A percentile compares a stretch with the other conserved stretches of the same genome.
phyloP scores from a whole-genome alignment of 2,888 invertebrate genomes.

The Thera britannica region DNA sequence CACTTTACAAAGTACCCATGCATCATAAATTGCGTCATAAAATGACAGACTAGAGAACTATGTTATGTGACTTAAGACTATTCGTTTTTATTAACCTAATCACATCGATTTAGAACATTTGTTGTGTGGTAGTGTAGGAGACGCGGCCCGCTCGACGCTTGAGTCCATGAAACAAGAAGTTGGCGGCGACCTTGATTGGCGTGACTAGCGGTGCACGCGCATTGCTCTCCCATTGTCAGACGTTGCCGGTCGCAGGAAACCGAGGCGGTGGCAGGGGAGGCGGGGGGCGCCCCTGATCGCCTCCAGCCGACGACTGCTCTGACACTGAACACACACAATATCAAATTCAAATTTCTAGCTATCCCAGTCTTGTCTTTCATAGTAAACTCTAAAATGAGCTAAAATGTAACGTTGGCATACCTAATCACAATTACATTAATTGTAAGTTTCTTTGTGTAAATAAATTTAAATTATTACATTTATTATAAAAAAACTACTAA shows the following conservation, averaged over 20 bases:
- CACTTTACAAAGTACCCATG: conserved; percentile 78
- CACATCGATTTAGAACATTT: conserved; percentile 85
- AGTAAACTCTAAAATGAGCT: background rate
- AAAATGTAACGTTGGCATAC: background rate
- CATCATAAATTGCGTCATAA: conserved; percentile 78
- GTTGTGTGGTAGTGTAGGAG: conserved; percentile 81
- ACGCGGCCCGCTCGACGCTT: conserved; percentile 79
- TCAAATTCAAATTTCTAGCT: background rate
- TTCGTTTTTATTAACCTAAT: conserved; percentile 78
- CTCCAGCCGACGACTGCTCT: conserved; percentile 92
- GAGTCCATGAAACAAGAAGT: conserved; percentile 88
- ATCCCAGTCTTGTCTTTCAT: background rate
- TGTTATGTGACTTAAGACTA: conserved; percentile 77
- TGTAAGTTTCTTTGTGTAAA: no score
- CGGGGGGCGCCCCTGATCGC: conserved; percentile 89
- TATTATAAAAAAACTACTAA: no score
- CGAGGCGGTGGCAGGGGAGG: conserved; percentile 93
- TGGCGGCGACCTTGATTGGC: conserved; percentile 87
- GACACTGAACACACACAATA: conserved; percentile 86
- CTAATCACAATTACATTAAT: no score
- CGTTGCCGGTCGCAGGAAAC: conserved; percentile 89
- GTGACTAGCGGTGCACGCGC: conserved; percentile 86
- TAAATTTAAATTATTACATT: no score
- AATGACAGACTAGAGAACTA: conserved; percentile 81
- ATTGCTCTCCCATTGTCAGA: conserved; percentile 91